phyloP scores from a whole-genome alignment of 2,797 vertebrate genomes.

The Pangasius krempfi region DNA sequence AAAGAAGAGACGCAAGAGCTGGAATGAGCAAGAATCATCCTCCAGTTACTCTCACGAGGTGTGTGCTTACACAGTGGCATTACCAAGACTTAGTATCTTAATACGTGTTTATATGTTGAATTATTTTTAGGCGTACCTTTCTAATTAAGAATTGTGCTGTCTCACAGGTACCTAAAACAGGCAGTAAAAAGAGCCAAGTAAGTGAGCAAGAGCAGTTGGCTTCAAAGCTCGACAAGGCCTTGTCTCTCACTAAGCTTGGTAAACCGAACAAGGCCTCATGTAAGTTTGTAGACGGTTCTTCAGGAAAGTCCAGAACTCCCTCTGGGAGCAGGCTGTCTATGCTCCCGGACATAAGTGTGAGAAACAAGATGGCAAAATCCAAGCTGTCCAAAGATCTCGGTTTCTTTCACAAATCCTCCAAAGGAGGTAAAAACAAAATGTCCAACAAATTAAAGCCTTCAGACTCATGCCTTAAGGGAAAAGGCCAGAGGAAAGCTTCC shows the following conservation, averaged over 20 bases:
- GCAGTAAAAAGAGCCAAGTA: constrained; percentile 80
- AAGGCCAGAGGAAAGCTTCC: constrained; percentile 85
- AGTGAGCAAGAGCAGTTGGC: constrained; percentile 94
- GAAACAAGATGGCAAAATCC: constrained; percentile 78
- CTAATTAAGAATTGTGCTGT: neutral
- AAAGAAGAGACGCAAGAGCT: constrained; percentile 82
- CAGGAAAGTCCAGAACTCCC: constrained; percentile 70
- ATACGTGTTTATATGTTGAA: neutral
- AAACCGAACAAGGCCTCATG: constrained; percentile 79
- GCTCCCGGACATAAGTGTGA: constrained; percentile 70
- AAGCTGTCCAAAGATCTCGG: constrained; percentile 77
- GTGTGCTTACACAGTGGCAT: constrained; percentile 50
- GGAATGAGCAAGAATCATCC: constrained; percentile 82
- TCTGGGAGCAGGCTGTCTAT: constrained; percentile 68
- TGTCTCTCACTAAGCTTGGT: constrained; percentile 90
- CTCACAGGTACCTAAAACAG: constrained; percentile 77
- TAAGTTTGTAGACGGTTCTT: constrained; percentile 77
- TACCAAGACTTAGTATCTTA: neutral
- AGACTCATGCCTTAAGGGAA: constrained; percentile 81
- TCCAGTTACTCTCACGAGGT: constrained; percentile 87
- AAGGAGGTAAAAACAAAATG: constrained; percentile 87
- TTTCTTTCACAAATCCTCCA: constrained; percentile 75
- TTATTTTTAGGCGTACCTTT: neutral
- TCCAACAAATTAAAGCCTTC: constrained; percentile 80
- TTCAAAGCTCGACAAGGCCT: constrained; percentile 89